These are phyloP conservation scores for Muraenolepis orangiensis DNA, from an alignment of 2,797 vertebrate species.

Conservation along the genomic window DNA sequence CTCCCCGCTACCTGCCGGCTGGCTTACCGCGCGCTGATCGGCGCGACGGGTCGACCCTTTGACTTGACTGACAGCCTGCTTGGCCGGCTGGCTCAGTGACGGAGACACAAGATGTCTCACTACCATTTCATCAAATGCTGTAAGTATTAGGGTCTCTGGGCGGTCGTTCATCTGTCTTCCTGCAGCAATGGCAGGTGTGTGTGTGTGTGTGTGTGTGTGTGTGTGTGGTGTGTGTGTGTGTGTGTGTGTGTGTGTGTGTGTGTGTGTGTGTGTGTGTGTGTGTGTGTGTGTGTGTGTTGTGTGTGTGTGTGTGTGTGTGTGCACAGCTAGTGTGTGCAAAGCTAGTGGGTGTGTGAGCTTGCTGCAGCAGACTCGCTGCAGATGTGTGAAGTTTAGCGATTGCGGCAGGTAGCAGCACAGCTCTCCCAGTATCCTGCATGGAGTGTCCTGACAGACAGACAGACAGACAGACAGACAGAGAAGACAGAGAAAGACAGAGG, in stretches of 20 bases:
- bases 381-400: conserved; percentile 70
- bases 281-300: not conserved
- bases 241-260: conserved; percentile 29
- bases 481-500: conserved; percentile 32
- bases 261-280: conserved; percentile 19
- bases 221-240: conserved; percentile 16
- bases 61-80: conserved; percentile 25
- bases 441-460: conserved; percentile 25
- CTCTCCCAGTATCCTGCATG: conserved; percentile 1
- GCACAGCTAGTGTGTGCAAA: conserved; percentile 2
- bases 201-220: conserved; percentile 22
- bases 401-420: conserved; percentile 69
- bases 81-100: conserved; percentile 34
- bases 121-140: conserved; percentile 98
- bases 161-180: conserved; percentile 31
- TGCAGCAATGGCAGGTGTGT: not conserved
- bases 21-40: conserved; percentile 4
- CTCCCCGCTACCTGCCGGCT: not conserved
- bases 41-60: no score
- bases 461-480: conserved; percentile 31
- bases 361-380: conserved; percentile 66
- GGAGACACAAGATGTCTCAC: conserved; percentile 88
- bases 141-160: conserved; percentile 80
- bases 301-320: not conserved
- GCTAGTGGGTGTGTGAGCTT: conserved; percentile 58